Percentiles rank a stretch among this genome's conserved stretches.
Conservation (phyloP, 2,888 invertebrate genomes). For the Alviniconcha strummeri region DNA sequence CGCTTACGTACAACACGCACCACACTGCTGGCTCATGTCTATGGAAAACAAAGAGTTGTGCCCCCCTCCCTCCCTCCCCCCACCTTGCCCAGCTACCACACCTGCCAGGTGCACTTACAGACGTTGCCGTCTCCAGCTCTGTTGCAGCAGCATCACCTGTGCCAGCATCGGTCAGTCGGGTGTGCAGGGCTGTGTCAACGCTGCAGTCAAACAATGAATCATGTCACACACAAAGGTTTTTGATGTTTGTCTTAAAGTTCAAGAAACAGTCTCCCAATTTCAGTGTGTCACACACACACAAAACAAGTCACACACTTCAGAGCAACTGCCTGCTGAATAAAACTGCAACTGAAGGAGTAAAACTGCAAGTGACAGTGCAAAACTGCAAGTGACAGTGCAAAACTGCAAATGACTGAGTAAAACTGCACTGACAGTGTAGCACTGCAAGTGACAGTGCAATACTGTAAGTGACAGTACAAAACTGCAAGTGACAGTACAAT, state of each 20-base stretch:
- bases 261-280: no score
- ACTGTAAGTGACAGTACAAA: no score
- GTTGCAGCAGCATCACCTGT: constrained; percentile 10
- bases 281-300: no score
- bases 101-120: constrained; percentile 39
- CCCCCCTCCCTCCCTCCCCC: neutral
- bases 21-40: neutral
- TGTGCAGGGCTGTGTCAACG: neutral
- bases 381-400: no score
- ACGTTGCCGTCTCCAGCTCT: constrained; percentile 48
- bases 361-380: no score
- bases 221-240: no score
- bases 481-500: neutral
- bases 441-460: no score
- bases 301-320: no score
- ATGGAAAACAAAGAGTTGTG: neutral
- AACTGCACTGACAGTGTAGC: neutral
- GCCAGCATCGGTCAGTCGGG: neutral
- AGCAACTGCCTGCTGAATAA: no score
- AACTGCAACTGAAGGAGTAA: neutral
- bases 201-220: neutral
- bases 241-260: no score
- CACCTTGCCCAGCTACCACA: neutral
- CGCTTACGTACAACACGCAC: neutral
- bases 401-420: neutral